Percentiles rank a stretch among this genome's conserved stretches.
Conservation (phyloP, 2,888 invertebrate genomes). For the Andrena haemorrhoa region DNA sequence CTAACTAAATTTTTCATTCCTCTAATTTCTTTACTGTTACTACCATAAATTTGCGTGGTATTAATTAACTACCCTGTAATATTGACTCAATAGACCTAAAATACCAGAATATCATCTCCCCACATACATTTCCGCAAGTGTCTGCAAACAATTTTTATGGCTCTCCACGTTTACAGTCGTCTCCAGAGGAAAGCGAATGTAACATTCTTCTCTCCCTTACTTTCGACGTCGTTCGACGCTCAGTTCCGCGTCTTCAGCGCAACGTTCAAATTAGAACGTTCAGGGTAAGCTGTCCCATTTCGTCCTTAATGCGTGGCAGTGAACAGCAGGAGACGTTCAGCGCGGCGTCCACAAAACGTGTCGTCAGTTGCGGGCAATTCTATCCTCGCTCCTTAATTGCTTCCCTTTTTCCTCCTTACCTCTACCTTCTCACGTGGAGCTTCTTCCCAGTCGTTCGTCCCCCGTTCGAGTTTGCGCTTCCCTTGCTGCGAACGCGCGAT, state of each 20-base stretch:
- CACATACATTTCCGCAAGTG: not conserved
- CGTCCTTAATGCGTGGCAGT: not conserved
- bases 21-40: not conserved
- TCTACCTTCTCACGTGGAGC: not conserved
- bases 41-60: too few species aligned
- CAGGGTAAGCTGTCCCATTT: slow-evolving; percentile 36
- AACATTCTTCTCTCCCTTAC: slow-evolving; percentile 25
- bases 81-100: not conserved
- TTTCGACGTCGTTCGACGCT: slow-evolving; percentile 10
- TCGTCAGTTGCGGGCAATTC: not conserved
- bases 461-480: not conserved
- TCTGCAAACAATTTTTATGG: slow-evolving; percentile 39
- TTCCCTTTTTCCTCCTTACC: not conserved
- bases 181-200: slow-evolving; percentile 15
- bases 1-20: not conserved
- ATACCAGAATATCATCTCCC: too few species aligned
- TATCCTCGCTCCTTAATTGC: not conserved
- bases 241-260: slow-evolving; percentile 2
- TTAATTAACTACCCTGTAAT: not conserved
- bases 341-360: not conserved
- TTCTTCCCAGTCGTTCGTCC: not conserved
- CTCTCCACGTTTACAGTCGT: slow-evolving; percentile 35
- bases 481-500: not conserved
- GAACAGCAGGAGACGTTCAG: not conserved
- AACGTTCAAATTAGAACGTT: slow-evolving; percentile 34